Conservation (phyloP, 2,888 invertebrate genomes). For the Dicyrtomina minuta region DNA sequence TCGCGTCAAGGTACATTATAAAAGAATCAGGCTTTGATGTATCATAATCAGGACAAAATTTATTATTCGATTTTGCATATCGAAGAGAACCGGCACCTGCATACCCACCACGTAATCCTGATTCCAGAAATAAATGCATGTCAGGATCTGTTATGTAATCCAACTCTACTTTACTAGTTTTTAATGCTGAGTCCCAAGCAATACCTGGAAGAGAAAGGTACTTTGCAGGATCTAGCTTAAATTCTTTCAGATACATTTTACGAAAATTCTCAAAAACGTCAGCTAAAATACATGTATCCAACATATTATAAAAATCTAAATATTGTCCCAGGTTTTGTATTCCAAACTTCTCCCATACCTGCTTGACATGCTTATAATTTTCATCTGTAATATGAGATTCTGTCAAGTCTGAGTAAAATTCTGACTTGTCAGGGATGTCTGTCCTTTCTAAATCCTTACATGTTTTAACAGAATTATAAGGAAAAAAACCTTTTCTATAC, state of each 20-base stretch:
- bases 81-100: neutral
- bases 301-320: neutral
- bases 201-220: slow-evolving; percentile 1
- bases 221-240: slow-evolving; percentile 10
- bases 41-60: neutral
- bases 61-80: slow-evolving; percentile 7
- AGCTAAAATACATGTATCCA: neutral
- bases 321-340: slow-evolving; percentile 11
- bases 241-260: neutral
- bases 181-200: neutral
- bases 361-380: slow-evolving; percentile 1
- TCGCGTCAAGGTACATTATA: neutral
- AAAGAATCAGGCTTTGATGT: no score
- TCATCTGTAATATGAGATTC: neutral
- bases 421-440: neutral
- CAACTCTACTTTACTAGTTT: neutral
- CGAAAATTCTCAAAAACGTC: neutral
- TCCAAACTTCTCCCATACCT: slow-evolving; percentile 6
- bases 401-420: no score
- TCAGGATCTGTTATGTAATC: slow-evolving; percentile 3
- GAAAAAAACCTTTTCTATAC: slow-evolving; percentile 8
- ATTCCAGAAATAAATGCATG: neutral
- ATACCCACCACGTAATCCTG: slow-evolving; percentile 12
- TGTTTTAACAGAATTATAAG: no score
- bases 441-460: neutral